These are phyloP conservation scores for Vanessa cardui DNA, from an alignment of 2,888 invertebrate species.

Conservation along the genomic window DNA sequence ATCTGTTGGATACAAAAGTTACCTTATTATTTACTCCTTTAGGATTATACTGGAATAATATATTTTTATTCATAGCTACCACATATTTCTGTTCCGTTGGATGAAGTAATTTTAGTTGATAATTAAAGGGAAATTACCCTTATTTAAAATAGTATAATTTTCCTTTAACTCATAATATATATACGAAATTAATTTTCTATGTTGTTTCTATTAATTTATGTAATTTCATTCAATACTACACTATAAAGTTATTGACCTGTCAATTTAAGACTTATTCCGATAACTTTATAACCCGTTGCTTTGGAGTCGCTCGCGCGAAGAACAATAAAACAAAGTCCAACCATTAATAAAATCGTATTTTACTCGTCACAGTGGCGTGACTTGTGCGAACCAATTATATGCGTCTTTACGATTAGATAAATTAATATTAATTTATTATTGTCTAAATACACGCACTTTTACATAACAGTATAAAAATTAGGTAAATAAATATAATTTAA, in stretches of 20 bases:
- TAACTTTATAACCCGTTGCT: slow-evolving; percentile 17
- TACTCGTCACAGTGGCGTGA: slow-evolving; percentile 77
- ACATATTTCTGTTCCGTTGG: neutral
- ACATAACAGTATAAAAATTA: neutral
- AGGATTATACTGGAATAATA: neutral
- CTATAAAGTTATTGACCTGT: neutral
- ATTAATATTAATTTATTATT: slow-evolving; percentile 22
- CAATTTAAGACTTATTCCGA: slow-evolving; percentile 2
- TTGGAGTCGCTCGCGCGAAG: slow-evolving; percentile 2
- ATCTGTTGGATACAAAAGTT: slow-evolving; percentile 5
- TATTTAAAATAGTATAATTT: no score
- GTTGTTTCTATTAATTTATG: no score
- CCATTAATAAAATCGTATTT: slow-evolving; percentile 53
- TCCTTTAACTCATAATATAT: no score
- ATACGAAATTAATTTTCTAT: no score
- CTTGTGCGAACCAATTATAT: slow-evolving; percentile 68
- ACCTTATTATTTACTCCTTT: neutral
- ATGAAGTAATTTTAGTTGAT: no score
- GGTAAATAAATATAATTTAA: no score
- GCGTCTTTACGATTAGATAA: slow-evolving; percentile 68
- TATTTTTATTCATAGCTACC: neutral
- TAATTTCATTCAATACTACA: no score
- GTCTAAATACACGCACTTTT: slow-evolving; percentile 18
- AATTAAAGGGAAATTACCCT: no score
- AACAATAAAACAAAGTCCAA: slow-evolving; percentile 58